Conservation (phyloP, 2,113 vertebrate genomes). For the Sterna hirundo region DNA sequence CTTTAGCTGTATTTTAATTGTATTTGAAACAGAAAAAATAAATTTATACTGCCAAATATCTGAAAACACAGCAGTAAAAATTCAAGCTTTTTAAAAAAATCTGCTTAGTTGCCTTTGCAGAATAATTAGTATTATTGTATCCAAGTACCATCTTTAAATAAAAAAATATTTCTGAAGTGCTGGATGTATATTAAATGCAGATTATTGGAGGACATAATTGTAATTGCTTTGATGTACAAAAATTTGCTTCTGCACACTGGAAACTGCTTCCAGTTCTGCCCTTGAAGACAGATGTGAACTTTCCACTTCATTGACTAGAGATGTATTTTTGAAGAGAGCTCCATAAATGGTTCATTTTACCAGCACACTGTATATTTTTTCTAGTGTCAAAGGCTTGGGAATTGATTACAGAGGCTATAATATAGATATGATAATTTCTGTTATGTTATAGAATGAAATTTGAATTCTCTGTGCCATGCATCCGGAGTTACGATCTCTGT, state of each 20-base stretch:
- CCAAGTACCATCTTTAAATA: neutral
- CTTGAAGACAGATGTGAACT: conserved; percentile 63
- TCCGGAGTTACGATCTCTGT: neutral
- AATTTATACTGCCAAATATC: neutral
- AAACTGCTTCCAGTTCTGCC: conserved; percentile 31
- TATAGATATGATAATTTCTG: neutral
- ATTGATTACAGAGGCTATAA: neutral
- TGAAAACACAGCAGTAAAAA: neutral
- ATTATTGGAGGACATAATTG: neutral
- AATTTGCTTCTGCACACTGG: neutral
- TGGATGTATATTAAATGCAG: neutral
- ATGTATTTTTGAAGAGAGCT: neutral
- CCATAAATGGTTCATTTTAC: conserved; percentile 43
- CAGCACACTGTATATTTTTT: neutral
- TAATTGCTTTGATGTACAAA: neutral
- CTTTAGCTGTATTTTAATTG: neutral
- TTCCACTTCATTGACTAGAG: conserved; percentile 43
- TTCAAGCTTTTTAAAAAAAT: neutral
- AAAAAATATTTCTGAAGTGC: neutral
- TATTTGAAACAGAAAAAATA: neutral
- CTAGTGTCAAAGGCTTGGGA: neutral
- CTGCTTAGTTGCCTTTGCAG: neutral
- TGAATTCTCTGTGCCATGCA: neutral
- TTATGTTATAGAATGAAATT: neutral
- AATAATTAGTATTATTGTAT: neutral